Evolutionary conservation across 1,140 invertebrate species (phyloP).

Genomic region (Cydia fagiglandana): DNA sequence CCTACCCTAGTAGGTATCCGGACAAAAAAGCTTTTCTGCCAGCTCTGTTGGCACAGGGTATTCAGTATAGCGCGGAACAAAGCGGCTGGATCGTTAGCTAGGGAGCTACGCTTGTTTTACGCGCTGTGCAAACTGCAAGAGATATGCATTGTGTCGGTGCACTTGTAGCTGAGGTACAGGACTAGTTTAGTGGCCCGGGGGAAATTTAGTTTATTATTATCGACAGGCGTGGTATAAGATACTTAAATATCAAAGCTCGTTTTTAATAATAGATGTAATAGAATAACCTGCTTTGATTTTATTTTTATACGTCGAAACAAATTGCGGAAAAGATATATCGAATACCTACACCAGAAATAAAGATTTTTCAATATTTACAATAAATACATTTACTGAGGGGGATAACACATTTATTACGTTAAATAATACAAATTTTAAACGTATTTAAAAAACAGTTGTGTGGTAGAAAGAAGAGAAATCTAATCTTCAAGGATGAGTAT

Average conservation of each 20-base stretch:
- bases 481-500: no score
- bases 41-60: constrained; percentile 12
- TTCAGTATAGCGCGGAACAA: constrained; percentile 11
- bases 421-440: no score
- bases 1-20: constrained; percentile 1
- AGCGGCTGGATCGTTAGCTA: constrained; percentile 29
- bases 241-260: neutral
- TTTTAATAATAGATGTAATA: no score
- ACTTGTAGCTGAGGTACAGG: neutral
- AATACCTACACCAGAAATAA: no score
- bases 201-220: constrained; percentile 26
- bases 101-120: neutral
- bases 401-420: no score
- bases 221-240: neutral
- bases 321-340: no score
- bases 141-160: constrained; percentile 28
- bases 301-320: no score
- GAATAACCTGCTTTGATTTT: no score
- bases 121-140: constrained; percentile 19
- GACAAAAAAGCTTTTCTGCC: constrained; percentile 27
- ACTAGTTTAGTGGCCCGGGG: neutral
- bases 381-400: no score
- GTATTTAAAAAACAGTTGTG: no score
- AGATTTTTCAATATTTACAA: no score
- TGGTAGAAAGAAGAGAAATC: no score